Conservation (phyloP, 2,113 vertebrate genomes). For the Rutilus rutilus region DNA sequence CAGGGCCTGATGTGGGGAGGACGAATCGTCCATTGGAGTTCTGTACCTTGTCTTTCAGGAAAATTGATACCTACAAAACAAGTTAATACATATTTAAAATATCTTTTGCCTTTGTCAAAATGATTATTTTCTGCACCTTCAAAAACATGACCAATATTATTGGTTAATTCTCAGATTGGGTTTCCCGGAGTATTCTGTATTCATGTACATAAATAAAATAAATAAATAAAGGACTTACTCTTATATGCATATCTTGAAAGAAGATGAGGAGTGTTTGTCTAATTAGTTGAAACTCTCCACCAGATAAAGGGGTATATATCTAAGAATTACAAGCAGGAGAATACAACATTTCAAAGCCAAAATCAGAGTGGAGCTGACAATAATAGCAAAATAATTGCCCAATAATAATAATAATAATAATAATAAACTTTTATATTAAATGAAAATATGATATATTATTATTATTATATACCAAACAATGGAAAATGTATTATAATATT, state of each 20-base stretch:
- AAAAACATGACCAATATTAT: background rate
- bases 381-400: no score
- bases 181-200: background rate
- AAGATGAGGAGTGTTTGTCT: constrained; percentile 94
- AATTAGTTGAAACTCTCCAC: constrained; percentile 94
- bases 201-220: background rate
- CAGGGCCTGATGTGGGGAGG: constrained; percentile 88
- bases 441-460: background rate
- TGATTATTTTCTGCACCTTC: background rate
- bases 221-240: constrained; percentile 79
- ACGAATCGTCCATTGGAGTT: constrained; percentile 96
- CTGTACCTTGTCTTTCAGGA: constrained; percentile 97
- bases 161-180: background rate
- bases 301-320: constrained; percentile 79
- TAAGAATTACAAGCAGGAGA: constrained; percentile 61
- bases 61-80: constrained; percentile 90
- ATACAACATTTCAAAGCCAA: background rate
- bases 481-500: background rate
- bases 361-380: background rate
- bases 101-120: background rate
- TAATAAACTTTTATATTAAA: background rate
- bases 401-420: background rate
- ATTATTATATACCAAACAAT: background rate
- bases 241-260: constrained; percentile 98
- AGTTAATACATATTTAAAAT: background rate